Base-by-base conservation (phyloP, 2,113 vertebrate genomes). In the Aspiorhynchus laticeps region DNA sequence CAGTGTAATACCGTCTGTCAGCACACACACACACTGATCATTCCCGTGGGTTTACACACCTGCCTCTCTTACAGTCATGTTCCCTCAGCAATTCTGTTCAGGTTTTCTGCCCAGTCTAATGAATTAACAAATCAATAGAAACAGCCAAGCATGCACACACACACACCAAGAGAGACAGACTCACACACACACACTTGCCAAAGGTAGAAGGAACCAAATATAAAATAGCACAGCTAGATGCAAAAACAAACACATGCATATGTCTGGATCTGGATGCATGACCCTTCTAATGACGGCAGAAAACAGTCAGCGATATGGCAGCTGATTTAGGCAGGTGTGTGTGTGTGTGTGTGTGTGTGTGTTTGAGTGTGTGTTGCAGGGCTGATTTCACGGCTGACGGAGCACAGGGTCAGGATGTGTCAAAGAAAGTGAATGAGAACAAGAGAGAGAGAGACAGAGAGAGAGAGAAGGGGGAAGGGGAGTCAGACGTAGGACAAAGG, bases 341-440 rank as follows among this genome's bases (percentile, higher is more conserved):
- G 84, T 74, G 46, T 56, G 19, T 56, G 53, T 21, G 53, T 56
- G 5, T 56, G 53, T 7, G 56, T 61, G 56, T 77, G 81, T 51
- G 51, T 86, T 85, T 56, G 53, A 2, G 56, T 61, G 56, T 77
- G 81, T 51, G 51, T 86, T 85, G 88, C 86, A 36, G 9, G 77
- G 31, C 76, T 86, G 63, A 88, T 90, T 88, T 90, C 85, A 90
- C 19, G 77, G 85, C 24, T 84, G 87, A 85, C 19, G 59, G 87
- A 82, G 89, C 88, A 92, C 90, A 81, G 80, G 93, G 86, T 92
- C 90, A 90, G 53, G 71, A 31, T 10, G 84, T 71, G 36, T 67
- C 65, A 51, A 81, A 80, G 63, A 88, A 77, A 84, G 83, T 73
- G 86, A 89, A 63, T 71, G 77, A 78, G 56, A 61, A 61, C 7